Conservation (phyloP, 2,888 invertebrate genomes). For the Tachystola acroxantha region DNA sequence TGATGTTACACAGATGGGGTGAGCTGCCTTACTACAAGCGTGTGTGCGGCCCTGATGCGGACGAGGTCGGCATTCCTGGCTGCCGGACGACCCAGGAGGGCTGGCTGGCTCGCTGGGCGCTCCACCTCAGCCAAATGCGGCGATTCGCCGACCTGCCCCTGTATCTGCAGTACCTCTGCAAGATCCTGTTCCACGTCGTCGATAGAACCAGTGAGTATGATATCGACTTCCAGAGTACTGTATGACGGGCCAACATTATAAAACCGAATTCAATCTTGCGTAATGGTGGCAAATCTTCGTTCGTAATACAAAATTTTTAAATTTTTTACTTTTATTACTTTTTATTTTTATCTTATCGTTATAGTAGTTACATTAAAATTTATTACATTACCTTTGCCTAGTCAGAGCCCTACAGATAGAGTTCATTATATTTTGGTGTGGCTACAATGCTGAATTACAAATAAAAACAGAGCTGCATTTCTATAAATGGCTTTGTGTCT, state of each 20-base stretch:
- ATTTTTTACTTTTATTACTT: no score
- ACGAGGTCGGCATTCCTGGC: conserved; percentile 47
- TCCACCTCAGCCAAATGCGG: conserved; percentile 62
- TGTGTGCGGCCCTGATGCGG: conserved; percentile 65
- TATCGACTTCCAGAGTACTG: not conserved
- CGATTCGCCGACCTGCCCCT: conserved; percentile 82
- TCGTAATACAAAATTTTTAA: no score
- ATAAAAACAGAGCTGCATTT: no score
- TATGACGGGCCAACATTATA: not conserved
- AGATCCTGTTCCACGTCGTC: conserved; percentile 83
- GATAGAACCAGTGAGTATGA: conserved; percentile 80
- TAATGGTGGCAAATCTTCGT: no score
- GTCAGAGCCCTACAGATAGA: no score
- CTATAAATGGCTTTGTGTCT: no score
- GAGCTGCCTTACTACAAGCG: conserved; percentile 66
- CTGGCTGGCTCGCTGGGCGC: conserved; percentile 84
- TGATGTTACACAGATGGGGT: conserved; percentile 55
- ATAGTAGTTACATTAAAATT: no score
- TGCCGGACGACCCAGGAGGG: conserved; percentile 81
- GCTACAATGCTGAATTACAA: no score
- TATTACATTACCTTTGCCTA: no score
- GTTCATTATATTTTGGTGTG: no score
- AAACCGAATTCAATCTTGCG: not conserved
- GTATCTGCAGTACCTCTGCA: conserved; percentile 86
- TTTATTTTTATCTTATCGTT: no score